Conservation (phyloP, 2,888 invertebrate species). For the Automeris io region DNA sequence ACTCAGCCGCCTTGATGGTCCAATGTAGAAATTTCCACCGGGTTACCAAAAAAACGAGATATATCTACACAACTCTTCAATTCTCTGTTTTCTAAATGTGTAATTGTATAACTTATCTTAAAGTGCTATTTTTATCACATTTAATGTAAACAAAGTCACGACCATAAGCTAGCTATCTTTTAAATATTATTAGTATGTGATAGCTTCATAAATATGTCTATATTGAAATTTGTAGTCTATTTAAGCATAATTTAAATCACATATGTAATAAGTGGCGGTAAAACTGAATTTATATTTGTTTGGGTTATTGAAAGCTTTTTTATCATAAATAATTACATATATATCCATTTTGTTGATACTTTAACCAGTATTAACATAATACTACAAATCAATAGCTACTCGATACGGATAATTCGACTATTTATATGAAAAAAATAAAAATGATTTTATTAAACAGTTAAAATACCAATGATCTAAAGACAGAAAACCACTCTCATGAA, state of each 20-base stretch:
- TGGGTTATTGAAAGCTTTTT: slow-evolving; percentile 14
- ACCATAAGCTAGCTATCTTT: too few relatives aligned
- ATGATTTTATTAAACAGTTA: slow-evolving; percentile 52
- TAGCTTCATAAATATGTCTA: slow-evolving; percentile 4
- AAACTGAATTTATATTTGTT: slow-evolving; percentile 4
- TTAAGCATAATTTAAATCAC: slow-evolving; percentile 8
- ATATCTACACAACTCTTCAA: too few relatives aligned
- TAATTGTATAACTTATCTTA: too few relatives aligned
- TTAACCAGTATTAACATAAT: slow-evolving; percentile 43
- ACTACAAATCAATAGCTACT: slow-evolving; percentile 50
- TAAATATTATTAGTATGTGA: neutral
- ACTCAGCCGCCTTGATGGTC: too few relatives aligned
- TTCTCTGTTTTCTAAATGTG: too few relatives aligned
- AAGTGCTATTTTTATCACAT: too few relatives aligned
- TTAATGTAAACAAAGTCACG: too few relatives aligned
- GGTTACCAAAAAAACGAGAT: too few relatives aligned
- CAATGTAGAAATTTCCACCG: too few relatives aligned
- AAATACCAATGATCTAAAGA: slow-evolving; percentile 54
- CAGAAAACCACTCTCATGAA: slow-evolving; percentile 55
- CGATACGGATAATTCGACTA: slow-evolving; percentile 46
- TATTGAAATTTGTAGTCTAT: slow-evolving; percentile 12
- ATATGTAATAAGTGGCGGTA: slow-evolving; percentile 3
- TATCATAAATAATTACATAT: slow-evolving; percentile 32
- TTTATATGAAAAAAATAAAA: slow-evolving; percentile 51
- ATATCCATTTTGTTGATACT: slow-evolving; percentile 36